Conservation (phyloP, 2,888 invertebrate genomes). For the Drosophila borealis region DNA sequence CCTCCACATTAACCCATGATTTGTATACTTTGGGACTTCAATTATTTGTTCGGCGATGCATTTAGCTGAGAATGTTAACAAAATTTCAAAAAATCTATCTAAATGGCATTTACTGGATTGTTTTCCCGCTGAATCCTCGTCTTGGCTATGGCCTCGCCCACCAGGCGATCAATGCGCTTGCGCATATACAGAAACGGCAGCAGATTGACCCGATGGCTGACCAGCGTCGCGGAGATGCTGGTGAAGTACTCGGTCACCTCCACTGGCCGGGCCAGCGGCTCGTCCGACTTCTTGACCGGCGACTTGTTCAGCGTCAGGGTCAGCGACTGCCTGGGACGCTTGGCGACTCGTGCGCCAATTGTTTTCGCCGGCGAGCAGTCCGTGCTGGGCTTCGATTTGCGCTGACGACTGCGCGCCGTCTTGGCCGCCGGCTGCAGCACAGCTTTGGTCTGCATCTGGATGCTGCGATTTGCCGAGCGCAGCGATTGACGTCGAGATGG, state of each 20-base stretch:
- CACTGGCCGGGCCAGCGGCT: slow-evolving; percentile 32
- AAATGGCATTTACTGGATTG: not conserved
- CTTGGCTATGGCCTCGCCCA: slow-evolving; percentile 19
- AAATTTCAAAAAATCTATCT: not conserved
- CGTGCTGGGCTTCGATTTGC: not conserved
- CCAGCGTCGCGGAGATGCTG: slow-evolving; percentile 35
- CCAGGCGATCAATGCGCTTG: slow-evolving; percentile 29
- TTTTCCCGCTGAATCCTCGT: not conserved
- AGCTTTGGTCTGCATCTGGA: not conserved
- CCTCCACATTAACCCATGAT: not conserved
- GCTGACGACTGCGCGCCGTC: not conserved
- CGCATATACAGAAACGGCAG: slow-evolving; percentile 32
- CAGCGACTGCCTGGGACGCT: slow-evolving; percentile 3
- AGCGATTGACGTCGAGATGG: slow-evolving; percentile 12
- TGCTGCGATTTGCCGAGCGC: slow-evolving; percentile 10
- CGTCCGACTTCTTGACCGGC: not conserved
- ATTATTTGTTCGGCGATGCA: not conserved
- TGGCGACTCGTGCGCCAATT: slow-evolving; percentile 23
- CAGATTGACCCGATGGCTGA: slow-evolving; percentile 27
- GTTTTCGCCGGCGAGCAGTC: not conserved
- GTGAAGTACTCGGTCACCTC: slow-evolving; percentile 47
- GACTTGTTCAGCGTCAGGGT: not conserved
- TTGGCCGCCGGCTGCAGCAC: not conserved
- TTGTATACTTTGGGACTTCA: not conserved
- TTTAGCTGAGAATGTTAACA: not conserved